Evolutionary conservation across 92 coral and sea anemone species (phyloP).

Genomic region (Montipora capitata): DNA sequence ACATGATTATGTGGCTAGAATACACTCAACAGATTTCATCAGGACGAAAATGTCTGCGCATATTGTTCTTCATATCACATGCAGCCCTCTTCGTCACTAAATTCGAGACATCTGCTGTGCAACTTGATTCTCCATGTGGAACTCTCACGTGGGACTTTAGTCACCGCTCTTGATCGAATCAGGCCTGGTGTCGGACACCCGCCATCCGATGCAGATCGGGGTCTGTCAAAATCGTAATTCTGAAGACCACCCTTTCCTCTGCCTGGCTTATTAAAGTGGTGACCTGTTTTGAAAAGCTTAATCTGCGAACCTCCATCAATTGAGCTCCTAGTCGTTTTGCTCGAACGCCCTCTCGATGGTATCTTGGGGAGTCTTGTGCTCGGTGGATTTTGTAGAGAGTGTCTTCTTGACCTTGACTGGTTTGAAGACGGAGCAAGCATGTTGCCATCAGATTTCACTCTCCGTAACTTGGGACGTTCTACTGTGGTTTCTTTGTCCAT

Average conservation of each 20-base stretch:
- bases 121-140: not conserved
- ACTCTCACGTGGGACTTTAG: not conserved
- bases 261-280: no score
- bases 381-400: not conserved
- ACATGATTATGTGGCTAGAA: no score
- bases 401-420: not conserved
- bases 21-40: no score
- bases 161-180: not conserved
- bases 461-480: not conserved
- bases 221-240: no score
- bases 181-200: no score
- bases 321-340: not conserved
- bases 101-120: no score
- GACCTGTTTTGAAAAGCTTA: no score
- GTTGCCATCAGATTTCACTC: constrained; percentile 18
- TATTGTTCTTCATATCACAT: no score
- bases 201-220: no score
- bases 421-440: not conserved
- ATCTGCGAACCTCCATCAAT: not conserved
- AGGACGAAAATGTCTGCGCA: no score
- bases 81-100: no score
- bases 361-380: constrained; percentile 10
- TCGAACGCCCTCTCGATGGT: not conserved
- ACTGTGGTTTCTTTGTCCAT: not conserved
- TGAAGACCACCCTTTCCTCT: no score